Base-by-base conservation (phyloP, 2,113 vertebrate species). In the Sebastes fasciatus region DNA sequence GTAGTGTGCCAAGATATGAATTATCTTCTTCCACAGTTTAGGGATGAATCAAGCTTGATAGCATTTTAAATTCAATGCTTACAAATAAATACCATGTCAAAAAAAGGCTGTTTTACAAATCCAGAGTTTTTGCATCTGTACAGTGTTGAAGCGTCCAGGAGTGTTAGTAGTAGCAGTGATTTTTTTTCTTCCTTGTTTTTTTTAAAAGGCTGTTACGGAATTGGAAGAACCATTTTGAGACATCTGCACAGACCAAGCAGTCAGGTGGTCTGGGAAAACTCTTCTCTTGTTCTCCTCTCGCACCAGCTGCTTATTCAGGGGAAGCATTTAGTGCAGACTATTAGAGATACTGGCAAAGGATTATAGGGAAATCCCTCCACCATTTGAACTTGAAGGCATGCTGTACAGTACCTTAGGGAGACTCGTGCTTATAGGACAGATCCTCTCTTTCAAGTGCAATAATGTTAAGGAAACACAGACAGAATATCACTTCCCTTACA, bases 361-460 rank as follows among this genome's bases (percentile, higher is more conserved):
- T 78, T 78, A 48, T 60, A 63, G 83, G 65, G 57, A 42, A 78
- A 70, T 58, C 71, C 52, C 62, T 68, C 52, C 65, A 65, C 62
- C 52, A 43, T 74, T 79, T 88, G 71, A 86, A 76, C 66, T 66
- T 73, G 72, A 84, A 84, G 87, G 52, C 77, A 86, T 87, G 80
- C 83, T 54, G 43, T 81, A 82, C 82, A 64, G 86, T 87, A 90
- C 89, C 88, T 74, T 64, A 71, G 43, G 66, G 67, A 75, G 86
- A 86, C 79, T 83, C 7, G 40, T 83, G 83, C 66, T 86, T 79
- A 70, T 60, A 55, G 66, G 80, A 82, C 76, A 74, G 73, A 43
- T 88, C 64, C 66, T 86, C 75, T 81, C 51, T 84, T 92, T 89
- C 77, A 88, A 93, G 91, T 93, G 90, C 90, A 93, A 88, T 63